Evolutionary conservation across 1,140 invertebrate species (phyloP).

Genomic region (Drosophila littoralis): DNA sequence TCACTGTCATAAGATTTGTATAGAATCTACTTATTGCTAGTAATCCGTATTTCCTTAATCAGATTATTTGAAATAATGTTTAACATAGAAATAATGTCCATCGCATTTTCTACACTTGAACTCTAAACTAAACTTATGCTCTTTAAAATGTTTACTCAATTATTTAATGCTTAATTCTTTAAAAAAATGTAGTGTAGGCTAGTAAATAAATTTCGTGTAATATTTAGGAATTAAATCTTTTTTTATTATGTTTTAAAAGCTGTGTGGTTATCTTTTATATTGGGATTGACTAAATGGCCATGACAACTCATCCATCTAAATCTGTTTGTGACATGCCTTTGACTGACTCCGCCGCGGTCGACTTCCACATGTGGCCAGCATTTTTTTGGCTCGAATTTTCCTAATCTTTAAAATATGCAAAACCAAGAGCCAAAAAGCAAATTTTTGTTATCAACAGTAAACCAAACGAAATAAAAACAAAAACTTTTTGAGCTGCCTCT

Average conservation of each 20-base stretch:
- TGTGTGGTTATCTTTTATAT: not conserved
- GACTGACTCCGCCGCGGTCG: not conserved
- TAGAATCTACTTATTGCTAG: no score
- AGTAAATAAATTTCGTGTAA: not conserved
- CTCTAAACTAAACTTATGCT: no score
- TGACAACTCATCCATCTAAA: slow-evolving; percentile 33
- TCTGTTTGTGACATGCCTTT: slow-evolving; percentile 40
- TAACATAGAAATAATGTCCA: no score
- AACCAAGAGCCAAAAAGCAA: slow-evolving; percentile 30
- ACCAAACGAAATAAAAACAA: slow-evolving; percentile 11
- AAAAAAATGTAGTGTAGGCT: no score
- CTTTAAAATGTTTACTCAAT: no score
- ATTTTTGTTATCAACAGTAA: slow-evolving; percentile 18
- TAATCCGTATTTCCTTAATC: no score
- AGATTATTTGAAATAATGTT: no score
- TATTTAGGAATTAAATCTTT: not conserved
- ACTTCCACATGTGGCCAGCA: slow-evolving; percentile 16
- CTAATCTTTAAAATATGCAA: slow-evolving; percentile 57
- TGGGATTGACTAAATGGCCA: slow-evolving; percentile 8
- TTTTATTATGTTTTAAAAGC: not conserved
- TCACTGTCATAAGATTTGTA: no score
- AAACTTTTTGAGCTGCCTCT: slow-evolving; percentile 21
- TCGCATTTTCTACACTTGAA: no score
- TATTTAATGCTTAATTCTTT: no score
- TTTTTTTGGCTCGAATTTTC: slow-evolving; percentile 29